Conservation (phyloP, 2,888 invertebrate species). For the Thera britannica region DNA sequence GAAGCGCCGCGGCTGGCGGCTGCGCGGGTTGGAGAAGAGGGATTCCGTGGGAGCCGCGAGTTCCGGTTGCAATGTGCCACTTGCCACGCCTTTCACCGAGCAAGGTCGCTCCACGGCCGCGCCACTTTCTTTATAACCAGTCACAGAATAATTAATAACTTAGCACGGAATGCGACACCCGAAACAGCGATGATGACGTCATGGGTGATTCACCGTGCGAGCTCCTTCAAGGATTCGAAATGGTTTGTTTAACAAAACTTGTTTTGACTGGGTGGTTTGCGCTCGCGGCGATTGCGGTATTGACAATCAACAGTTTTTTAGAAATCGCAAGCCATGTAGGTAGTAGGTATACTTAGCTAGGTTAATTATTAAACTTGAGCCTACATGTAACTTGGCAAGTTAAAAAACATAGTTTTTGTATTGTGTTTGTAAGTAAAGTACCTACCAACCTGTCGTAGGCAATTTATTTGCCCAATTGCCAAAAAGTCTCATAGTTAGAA, state of each 20-base stretch:
- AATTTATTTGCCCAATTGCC: conserved; percentile 37
- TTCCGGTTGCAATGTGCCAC: conserved; percentile 77
- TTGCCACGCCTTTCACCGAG: conserved; percentile 81
- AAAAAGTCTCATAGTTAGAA: conserved; percentile 49
- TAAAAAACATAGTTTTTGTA: too few species aligned
- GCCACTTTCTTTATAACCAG: conserved; percentile 82
- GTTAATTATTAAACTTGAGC: too few species aligned
- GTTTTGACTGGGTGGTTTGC: conserved; percentile 21
- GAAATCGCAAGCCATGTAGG: neutral
- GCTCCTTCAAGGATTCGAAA: conserved; percentile 29
- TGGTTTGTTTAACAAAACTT: conserved; percentile 25
- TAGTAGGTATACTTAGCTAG: too few species aligned
- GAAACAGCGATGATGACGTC: conserved; percentile 77
- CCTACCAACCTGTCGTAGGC: too few species aligned
- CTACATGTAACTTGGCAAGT: too few species aligned
- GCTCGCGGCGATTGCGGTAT: neutral
- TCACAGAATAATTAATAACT: conserved; percentile 41
- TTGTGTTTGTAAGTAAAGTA: too few species aligned
- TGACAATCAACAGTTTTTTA: conserved; percentile 7
- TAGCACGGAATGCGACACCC: conserved; percentile 74
- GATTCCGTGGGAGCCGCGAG: conserved; percentile 79
- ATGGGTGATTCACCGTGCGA: conserved; percentile 70
- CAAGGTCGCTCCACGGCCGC: conserved; percentile 81
- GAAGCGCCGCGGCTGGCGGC: neutral
- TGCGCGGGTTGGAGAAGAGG: conserved; percentile 62